Percentiles rank a stretch among this genome's conserved stretches.
These are phyloP conservation scores for Aphodius granarius DNA, from an alignment of 2,888 invertebrate genomes.

Conservation along the genomic window DNA sequence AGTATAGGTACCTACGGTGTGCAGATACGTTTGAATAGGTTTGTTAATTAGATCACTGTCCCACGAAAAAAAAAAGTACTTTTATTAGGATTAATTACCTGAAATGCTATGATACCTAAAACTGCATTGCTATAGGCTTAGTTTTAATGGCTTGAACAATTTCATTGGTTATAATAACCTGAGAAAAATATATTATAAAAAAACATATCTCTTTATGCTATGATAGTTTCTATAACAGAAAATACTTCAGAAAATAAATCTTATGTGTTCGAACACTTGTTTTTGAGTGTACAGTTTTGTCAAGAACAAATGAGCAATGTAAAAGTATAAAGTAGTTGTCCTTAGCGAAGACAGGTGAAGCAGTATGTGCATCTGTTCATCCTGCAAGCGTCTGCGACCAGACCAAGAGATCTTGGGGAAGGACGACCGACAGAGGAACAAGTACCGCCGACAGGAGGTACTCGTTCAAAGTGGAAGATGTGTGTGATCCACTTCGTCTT, in stretches of 20 bases:
- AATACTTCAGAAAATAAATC: too few species aligned
- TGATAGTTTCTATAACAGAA: too few species aligned
- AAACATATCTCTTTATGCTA: too few species aligned
- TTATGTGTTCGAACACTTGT: too few species aligned
- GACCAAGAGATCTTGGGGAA: background rate
- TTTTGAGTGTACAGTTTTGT: background rate
- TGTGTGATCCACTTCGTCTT: conserved; percentile 1
- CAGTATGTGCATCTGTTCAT: background rate
- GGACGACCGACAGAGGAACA: background rate
- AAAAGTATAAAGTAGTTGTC: background rate
- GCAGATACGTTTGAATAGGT: background rate
- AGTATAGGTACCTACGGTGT: background rate
- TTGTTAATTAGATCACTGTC: background rate
- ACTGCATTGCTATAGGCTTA: background rate
- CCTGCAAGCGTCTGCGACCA: background rate
- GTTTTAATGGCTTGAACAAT: background rate
- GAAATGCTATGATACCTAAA: background rate
- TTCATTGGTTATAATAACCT: too few species aligned
- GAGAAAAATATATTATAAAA: too few species aligned
- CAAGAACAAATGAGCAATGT: background rate
- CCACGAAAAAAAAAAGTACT: background rate
- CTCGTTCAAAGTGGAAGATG: background rate
- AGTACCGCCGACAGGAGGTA: background rate
- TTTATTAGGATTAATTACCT: background rate
- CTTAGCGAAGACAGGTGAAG: background rate